Evolutionary conservation across 2,797 vertebrate genomes (phyloP).

Genomic region (Cheirogaleus major): DNA sequence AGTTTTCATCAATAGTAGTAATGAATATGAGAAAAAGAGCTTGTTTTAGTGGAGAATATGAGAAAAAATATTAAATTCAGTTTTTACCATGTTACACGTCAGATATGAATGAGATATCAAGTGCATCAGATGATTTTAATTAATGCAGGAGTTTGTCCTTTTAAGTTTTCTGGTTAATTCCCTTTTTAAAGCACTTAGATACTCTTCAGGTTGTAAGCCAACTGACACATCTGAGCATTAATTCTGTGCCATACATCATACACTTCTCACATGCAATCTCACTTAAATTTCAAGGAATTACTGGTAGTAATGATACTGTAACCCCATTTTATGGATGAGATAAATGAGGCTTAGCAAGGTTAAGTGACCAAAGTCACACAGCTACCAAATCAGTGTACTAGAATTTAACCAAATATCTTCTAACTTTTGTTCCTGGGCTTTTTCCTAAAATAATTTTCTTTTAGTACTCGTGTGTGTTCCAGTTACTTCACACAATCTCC

Average conservation of each 20-base stretch:
- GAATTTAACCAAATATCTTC: background rate
- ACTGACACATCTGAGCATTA: background rate
- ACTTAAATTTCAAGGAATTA: background rate
- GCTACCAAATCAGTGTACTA: background rate
- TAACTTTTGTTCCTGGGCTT: background rate
- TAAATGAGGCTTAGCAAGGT: background rate
- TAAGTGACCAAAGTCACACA: background rate
- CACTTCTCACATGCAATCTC: background rate
- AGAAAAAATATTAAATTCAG: background rate
- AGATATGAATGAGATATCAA: background rate
- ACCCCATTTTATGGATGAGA: background rate
- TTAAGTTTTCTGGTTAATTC: background rate
- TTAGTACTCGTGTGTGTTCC: background rate
- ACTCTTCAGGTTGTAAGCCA: background rate
- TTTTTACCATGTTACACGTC: background rate
- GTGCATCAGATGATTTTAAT: background rate
- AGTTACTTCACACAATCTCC: background rate
- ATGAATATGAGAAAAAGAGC: background rate
- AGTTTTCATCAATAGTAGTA: background rate
- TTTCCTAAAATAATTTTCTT: slow-evolving; percentile 19
- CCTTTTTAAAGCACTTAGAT: background rate
- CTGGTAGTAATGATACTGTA: background rate
- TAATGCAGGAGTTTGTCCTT: background rate
- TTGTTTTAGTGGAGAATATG: background rate
- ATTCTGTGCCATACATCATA: background rate